These are phyloP conservation scores for Empidonax alnorum DNA, from an alignment of 2,113 vertebrate species.

Conservation along the genomic window DNA sequence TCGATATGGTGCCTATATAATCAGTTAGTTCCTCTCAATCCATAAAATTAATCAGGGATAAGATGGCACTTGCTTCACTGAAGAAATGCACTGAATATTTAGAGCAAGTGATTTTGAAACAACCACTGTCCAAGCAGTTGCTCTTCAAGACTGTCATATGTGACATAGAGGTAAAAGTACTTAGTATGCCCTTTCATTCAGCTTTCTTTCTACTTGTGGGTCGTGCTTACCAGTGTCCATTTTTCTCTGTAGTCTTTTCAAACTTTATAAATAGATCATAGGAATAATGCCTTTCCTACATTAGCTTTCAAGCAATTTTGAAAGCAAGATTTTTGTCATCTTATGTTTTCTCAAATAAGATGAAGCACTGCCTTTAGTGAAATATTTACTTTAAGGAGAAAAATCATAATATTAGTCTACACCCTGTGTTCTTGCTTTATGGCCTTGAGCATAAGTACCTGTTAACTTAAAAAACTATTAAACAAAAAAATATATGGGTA, in stretches of 20 bases:
- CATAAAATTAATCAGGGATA: background rate
- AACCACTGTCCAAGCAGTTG: background rate
- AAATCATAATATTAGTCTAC: background rate
- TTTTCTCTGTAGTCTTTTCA: background rate
- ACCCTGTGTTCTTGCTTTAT: background rate
- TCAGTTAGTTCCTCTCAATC: background rate
- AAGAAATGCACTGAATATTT: background rate
- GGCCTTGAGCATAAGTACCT: background rate
- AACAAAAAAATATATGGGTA: background rate
- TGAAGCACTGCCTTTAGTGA: background rate
- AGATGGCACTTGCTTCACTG: background rate
- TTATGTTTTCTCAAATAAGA: background rate
- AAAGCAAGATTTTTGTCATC: background rate
- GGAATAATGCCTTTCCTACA: background rate
- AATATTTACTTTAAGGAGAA: background rate
- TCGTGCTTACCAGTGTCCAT: rapidly evolving
- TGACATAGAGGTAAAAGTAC: background rate
- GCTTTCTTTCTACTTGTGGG: background rate
- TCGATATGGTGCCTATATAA: background rate
- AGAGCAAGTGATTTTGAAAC: background rate
- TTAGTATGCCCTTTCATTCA: background rate
- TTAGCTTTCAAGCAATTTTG: background rate
- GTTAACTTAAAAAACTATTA: background rate
- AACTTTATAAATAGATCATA: background rate
- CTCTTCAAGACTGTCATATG: background rate